These are phyloP conservation scores for Malthinus flaveolus DNA, from an alignment of 2,888 invertebrate genomes.

Conservation along the genomic window DNA sequence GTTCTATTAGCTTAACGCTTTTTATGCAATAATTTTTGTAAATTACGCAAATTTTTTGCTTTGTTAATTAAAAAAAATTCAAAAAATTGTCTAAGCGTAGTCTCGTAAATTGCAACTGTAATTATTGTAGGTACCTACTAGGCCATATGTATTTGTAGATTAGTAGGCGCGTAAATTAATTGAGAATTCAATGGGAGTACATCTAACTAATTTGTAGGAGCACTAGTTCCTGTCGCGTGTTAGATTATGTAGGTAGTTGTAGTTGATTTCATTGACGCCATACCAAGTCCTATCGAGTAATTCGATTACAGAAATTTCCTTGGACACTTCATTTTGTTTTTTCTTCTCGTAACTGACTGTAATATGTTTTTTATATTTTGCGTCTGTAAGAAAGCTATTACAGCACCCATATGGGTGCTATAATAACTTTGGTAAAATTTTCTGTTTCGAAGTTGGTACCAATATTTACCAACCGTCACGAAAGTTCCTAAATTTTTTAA, in stretches of 20 bases:
- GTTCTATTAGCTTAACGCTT: too few species aligned
- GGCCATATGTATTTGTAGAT: not conserved
- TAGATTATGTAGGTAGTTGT: not conserved
- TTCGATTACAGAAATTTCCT: not conserved
- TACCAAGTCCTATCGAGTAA: not conserved
- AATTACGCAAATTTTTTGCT: too few species aligned
- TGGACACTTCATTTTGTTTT: not conserved
- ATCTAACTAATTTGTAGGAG: conserved; percentile 5
- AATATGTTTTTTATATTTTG: too few species aligned
- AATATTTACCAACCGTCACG: too few species aligned
- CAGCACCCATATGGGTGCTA: not conserved
- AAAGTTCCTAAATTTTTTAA: too few species aligned
- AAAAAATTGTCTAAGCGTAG: not conserved
- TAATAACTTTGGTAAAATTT: too few species aligned
- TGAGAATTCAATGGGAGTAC: conserved; percentile 4
- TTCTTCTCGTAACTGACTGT: too few species aligned
- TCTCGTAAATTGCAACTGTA: too few species aligned
- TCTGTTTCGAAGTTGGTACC: too few species aligned
- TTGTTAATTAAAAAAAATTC: conserved; percentile 3
- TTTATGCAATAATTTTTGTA: too few species aligned
- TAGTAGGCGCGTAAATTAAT: conserved; percentile 1
- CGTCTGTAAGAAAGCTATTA: too few species aligned
- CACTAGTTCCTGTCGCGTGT: not conserved
- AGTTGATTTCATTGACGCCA: conserved; percentile 1
- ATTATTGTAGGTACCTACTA: too few species aligned